Base-by-base conservation (phyloP, 1,140 invertebrate species). In the Uloborus diversus region DNA sequence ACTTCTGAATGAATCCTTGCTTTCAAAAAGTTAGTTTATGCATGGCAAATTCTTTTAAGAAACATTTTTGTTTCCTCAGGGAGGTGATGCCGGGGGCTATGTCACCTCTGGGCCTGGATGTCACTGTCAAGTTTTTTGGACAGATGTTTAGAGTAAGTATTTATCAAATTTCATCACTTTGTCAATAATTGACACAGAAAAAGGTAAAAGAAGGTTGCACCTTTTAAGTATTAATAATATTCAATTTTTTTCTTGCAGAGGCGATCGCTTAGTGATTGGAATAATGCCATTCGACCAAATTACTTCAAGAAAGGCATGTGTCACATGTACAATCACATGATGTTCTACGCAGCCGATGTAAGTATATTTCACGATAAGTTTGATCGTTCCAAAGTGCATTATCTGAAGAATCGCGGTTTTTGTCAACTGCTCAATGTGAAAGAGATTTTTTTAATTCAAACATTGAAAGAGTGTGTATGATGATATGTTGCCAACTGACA, bases 41-140 rank as follows among this genome's bases (percentile, higher is more conserved):
- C 7, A 42, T 9, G 37, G 17, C 37, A 7, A 42, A n/a, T n/a
- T 42, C 7, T 9, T 17, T 17, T 9, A 42, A 42, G 17, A 42
- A 9, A 9, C 17, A 9, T 61, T 9, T 66, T 47, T 27, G 14
- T 56, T 61, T 13, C 14, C 51, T 27, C 23, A 75, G 70, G 11
- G 70, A 75, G 27, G 70, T 75, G 0, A 32, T 75, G 20, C 70
- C 70, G 4, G 59, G 59, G 9, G 70, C 70, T 11, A 62, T 53
- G 32, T 62, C 70, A 25, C 25, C 70, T 23, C n/a, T 75, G 7
- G 59, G 57, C 0, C 5, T 62, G 17, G 70, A 75, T 23, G 4
- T 62, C 1, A 25, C 25, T 25, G 0, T 62, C n/a, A 75, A 75
- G 27, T 62, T n/a, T 35, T 75, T 75, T 28, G 51, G 32, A 4